Evolutionary conservation across 2,888 invertebrate species (phyloP).

Genomic region (Tribolium freemani): DNA sequence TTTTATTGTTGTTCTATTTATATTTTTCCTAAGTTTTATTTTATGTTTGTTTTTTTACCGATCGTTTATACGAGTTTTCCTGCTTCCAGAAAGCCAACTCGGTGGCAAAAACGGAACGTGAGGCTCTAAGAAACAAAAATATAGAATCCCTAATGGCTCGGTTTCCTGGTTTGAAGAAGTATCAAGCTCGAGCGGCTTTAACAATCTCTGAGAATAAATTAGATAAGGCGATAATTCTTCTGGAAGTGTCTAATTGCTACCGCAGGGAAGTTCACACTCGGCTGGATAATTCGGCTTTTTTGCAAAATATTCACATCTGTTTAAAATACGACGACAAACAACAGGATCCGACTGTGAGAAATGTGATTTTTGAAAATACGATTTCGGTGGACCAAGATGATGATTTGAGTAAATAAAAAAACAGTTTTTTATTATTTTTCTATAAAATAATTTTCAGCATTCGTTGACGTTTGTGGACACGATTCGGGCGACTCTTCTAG

Average conservation of each 20-base stretch:
- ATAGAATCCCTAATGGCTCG: background rate
- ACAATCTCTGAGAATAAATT: slow-evolving; percentile 1
- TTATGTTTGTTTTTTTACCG: too few species aligned
- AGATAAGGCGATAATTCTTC: slow-evolving; percentile 12
- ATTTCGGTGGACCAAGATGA: background rate
- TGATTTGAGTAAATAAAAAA: background rate
- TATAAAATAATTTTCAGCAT: background rate
- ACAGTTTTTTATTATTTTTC: background rate
- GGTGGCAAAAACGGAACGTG: background rate
- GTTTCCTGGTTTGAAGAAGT: slow-evolving; percentile 34
- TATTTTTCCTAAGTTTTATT: too few species aligned
- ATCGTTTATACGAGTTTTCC: too few species aligned
- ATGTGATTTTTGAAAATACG: slow-evolving; percentile 2
- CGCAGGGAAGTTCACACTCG: background rate
- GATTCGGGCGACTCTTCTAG: background rate
- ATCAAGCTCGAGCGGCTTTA: slow-evolving; percentile 24
- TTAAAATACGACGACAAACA: background rate
- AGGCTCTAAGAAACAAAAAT: background rate
- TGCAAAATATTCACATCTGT: slow-evolving; percentile 15
- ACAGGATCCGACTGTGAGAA: slow-evolving; percentile 7
- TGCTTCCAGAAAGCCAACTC: background rate
- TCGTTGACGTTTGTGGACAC: too few species aligned
- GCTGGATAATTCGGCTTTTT: background rate
- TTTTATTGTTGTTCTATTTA: too few species aligned
- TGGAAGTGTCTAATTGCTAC: slow-evolving; percentile 17